Evolutionary conservation across 2,113 vertebrate genomes (phyloP), one percentile per base, ranked within the genome.

Genomic region (Mungos mungo): DNA sequence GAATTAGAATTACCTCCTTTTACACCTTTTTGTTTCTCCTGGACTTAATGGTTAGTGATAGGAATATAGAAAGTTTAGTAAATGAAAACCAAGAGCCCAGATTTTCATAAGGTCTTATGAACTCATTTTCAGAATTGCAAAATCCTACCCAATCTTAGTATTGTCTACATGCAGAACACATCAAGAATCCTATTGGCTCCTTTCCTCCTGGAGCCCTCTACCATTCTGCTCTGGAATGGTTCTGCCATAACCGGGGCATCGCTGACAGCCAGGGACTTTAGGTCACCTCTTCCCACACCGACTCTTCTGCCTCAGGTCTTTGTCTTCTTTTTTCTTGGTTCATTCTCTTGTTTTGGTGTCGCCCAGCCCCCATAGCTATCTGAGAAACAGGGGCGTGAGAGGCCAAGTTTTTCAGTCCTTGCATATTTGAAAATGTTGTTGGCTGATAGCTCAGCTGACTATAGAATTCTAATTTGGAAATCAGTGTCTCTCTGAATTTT

Each of bases 391-490:
- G 52, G 45, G 63, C 1, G 15, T 85, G 50, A 87, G 89, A 97
- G 86, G 35, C 69, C 72, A 69, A 66, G 14, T 68, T 45, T 80
- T 76, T n/a, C 93, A 90, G 81, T 88, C 54, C 25, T 84, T 47
- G n/a, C 23, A 41, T 88, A 90, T 84, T 90, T 96, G 69, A 60
- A 93, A 96, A 88, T 95, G 74, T 47, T 74, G 38, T 14, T 95
- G 89, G 33, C 80, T 69, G 71, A 88, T 35, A 65, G 76, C 25
- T 69, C 84, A 52, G 31, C 81, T 66, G 66, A 90, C 35, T 23
- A 38, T 38, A 50, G 71, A 74, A 84, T 94, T 88, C 77, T 93
- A 88, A 76, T 91, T 96, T 90, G 84, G 77, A 94, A 76, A 85
- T 71, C 65, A 47, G 54, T 86, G 45, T 83, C 29, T 69, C 54